Evolutionary conservation across 2,797 vertebrate species (phyloP), one percentile per base, ranked within the genome.

Genomic region (Pangasius sanitwongsei): DNA sequence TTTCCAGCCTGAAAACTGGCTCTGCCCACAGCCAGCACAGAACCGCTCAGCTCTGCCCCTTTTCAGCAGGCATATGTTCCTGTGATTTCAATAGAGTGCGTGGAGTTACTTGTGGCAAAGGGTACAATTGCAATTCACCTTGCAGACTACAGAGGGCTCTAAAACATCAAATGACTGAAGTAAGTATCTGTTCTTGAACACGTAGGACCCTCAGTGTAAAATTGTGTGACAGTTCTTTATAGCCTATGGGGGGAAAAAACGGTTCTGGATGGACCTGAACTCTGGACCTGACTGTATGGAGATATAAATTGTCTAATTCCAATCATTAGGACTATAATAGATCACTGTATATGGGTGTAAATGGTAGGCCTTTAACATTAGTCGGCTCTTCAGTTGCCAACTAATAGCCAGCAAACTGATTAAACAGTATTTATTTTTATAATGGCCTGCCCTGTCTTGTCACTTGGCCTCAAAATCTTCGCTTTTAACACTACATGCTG

Each of bases 371-470:
- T 77, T 69, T 67, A 67, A 85, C 70, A 61, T 74, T 34, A 88
- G 20, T 20, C 65, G 41, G 80, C 25, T 34, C 28, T 34, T 83
- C 59, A 41, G 0, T 69, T 50, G 23, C 48, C 50, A 31, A 70
- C 34, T 41, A 83, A 83, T 70, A 70, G 70, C 83, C 44, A 37
- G 31, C 48, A 55, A 85, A 50, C n/a, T 41, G 44, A 53, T 57
- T 57, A 57, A 81, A 83, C 83, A 23, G 34, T 77, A 88, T 67
- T 88, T 77, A 85, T 69, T 88, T 67, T 77, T 53, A 50, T 63
- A 65, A 83, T 88, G n/a, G 15, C n/a, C 44, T 20, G 20, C 41
- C 41, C 57, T 63, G 37, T 61, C 18, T 82, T 59, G 59, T 59
- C 18, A 41, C 23, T 28, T 41, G 8, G 34, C 65, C 37, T 77